phyloP scores from a whole-genome alignment of 2,888 invertebrate species.

The Leistus spinibarbis region DNA sequence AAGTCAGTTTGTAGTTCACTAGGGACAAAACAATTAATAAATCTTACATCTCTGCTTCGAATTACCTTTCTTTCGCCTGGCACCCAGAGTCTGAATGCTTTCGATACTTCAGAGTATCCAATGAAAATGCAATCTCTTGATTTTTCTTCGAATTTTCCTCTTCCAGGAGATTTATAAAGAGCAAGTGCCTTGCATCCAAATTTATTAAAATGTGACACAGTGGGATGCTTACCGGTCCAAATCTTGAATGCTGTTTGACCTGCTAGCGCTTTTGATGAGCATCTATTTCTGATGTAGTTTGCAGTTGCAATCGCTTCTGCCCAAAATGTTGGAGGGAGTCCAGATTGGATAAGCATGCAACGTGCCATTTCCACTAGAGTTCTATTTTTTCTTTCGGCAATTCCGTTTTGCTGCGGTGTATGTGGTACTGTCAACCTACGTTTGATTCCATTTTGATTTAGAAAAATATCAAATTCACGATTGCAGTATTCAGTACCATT shows the following conservation, averaged over 20 bases:
- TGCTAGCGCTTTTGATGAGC: neutral
- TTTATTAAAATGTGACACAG: conserved; percentile 17
- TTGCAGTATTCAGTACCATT: too few relatives aligned
- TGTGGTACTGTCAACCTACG: neutral
- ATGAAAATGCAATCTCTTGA: conserved; percentile 41
- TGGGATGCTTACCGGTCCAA: conserved; percentile 10
- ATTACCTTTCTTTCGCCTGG: too few relatives aligned
- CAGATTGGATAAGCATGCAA: conserved; percentile 4
- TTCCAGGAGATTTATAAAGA: conserved; percentile 40
- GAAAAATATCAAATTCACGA: too few relatives aligned
- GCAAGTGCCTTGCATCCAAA: conserved; percentile 30
- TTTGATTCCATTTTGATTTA: too few relatives aligned
- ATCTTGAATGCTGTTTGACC: neutral
- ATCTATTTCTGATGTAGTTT: neutral
- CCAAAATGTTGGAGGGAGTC: neutral
- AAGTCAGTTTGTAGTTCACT: too few relatives aligned
- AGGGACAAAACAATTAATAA: conserved; percentile 17
- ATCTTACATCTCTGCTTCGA: conserved; percentile 42
- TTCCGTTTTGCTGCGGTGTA: neutral
- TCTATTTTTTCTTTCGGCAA: neutral
- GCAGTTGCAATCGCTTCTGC: conserved; percentile 8
- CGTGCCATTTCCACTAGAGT: neutral
- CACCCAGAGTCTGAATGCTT: too few relatives aligned
- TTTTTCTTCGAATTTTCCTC: conserved; percentile 43
- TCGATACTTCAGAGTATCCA: conserved; percentile 42